These are phyloP conservation scores for Tarsius wallacei DNA, from an alignment of 2,797 vertebrate genomes.

Conservation along the genomic window DNA sequence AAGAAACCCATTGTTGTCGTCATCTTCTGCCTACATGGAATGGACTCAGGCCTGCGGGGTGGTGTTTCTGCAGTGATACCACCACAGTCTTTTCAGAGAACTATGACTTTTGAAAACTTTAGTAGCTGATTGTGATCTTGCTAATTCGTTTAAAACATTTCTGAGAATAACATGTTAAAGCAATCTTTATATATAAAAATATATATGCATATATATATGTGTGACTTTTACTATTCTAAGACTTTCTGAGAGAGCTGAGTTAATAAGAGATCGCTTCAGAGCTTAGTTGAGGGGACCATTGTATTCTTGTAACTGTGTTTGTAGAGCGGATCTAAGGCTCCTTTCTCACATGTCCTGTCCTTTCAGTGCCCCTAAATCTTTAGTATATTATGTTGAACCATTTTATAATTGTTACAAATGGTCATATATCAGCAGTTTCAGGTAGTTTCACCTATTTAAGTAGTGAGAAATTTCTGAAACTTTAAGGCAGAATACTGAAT, in stretches of 20 bases:
- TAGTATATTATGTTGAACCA: not conserved
- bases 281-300: not conserved
- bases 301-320: not conserved
- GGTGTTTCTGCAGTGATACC: not conserved
- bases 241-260: not conserved
- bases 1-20: not conserved
- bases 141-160: conserved; percentile 26
- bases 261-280: not conserved
- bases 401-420: conserved; percentile 19
- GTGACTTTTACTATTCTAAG: not conserved
- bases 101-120: conserved; percentile 8
- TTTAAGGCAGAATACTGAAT: conserved; percentile 10
- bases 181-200: not conserved
- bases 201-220: not conserved
- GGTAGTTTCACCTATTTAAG: not conserved
- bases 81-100: not conserved
- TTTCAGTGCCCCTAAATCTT: not conserved
- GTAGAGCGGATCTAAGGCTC: not conserved
- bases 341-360: not conserved
- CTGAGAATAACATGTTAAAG: not conserved
- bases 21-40: not conserved
- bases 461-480: not conserved
- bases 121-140: not conserved
- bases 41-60: not conserved
- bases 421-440: not conserved